Percentiles rank a stretch among this genome's conserved stretches.
Conservation (phyloP, 2,113 vertebrate genomes). For the Oplegnathus fasciatus region DNA sequence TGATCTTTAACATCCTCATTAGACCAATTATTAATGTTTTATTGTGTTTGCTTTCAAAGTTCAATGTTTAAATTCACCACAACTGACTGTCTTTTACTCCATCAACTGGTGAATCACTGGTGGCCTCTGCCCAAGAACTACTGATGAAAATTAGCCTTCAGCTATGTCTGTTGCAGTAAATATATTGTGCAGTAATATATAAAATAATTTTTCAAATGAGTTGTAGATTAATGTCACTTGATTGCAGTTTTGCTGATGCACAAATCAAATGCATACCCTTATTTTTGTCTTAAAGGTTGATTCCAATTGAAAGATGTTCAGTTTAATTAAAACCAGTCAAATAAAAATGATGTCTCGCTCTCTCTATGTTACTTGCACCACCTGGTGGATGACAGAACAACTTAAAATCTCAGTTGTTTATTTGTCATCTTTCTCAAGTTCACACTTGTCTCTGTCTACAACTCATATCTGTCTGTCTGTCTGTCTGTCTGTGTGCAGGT, state of each 20-base stretch:
- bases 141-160: background rate
- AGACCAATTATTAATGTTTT: background rate
- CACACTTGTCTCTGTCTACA: background rate
- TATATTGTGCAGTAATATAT: background rate
- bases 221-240: background rate
- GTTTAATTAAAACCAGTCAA: slow-evolving; percentile 2
- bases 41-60: background rate
- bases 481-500: slow-evolving; percentile 83
- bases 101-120: background rate
- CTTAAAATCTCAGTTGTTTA: background rate
- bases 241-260: background rate
- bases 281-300: background rate
- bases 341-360: background rate
- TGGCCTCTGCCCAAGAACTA: background rate
- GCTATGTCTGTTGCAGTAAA: background rate
- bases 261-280: background rate
- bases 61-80: background rate
- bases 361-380: slow-evolving; percentile 46
- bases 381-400: slow-evolving; percentile 43
- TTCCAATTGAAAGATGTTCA: background rate
- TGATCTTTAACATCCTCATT: background rate
- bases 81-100: too few relatives aligned
- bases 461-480: slow-evolving; percentile 7
- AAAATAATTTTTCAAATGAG: background rate
- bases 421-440: background rate